Base-by-base conservation (phyloP, 2,888 invertebrate species). In the Agrotis segetum region DNA sequence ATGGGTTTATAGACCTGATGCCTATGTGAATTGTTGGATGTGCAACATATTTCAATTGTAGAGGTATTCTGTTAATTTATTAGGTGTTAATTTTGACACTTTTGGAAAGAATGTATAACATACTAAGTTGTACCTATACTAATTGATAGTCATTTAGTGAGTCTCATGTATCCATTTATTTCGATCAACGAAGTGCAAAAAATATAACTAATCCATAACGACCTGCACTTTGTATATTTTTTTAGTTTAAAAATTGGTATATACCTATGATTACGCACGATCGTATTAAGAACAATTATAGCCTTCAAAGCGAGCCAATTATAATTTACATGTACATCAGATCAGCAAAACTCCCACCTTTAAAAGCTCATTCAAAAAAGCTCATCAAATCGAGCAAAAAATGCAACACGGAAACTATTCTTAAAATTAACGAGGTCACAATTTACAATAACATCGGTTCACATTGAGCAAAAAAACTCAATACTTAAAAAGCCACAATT, bases 401-500 rank as follows among this genome's bases (percentile, higher is more conserved):
- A 69, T 11, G 34, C 71, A 72, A 77, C 53, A 46, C 65, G 58
- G 50, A 65, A 77, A 73, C 58, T 65, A 52, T 67, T 71, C 52
- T 70, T 52, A 64, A 81, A 77, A 74, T 73, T 71, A 77, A 81
- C 77, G 56, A 77, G 65, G 34, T 74, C 70, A 79, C 68, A 59
- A 79, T 82, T 75, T 70, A 87, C 81, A 74, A 86, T 76, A 81
- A 77, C 67, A 69, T 59, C 66, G 68, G 46, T 70, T 56, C 75
- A 74, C 69, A 77, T 66, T 56, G 46, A 56, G 66, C 66, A 67
- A 76, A 79, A 88, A 88, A 88, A 82, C 79, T 84, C 64, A 77
- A 80, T 87, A 88, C 87, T 82, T 81, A 87, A 91, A 91, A 90
- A 90, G 87, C 85, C 85, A 92, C 92, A 93, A 94, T 94, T 94